Conservation (phyloP, 53 echinoderm and acorn worm species). For the Temnopleurus reevesii region DNA sequence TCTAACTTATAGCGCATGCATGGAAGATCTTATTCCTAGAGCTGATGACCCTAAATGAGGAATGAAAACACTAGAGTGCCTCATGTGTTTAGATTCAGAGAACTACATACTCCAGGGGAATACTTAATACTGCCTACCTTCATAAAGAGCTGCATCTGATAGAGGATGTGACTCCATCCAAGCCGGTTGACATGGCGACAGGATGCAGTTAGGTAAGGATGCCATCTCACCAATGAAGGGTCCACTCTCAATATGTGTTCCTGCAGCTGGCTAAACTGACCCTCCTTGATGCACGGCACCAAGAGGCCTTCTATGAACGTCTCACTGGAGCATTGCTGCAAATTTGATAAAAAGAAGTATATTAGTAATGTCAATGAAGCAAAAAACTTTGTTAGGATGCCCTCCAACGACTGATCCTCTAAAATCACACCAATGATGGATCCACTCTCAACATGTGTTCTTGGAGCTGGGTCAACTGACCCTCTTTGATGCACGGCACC, state of each 20-base stretch:
- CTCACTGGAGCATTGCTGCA: slow-evolving; percentile 84
- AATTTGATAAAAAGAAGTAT: too few species aligned
- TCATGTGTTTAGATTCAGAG: too few species aligned
- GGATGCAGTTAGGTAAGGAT: slow-evolving; percentile 76
- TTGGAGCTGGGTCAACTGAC: slow-evolving; percentile 63
- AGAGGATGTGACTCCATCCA: slow-evolving; percentile 82
- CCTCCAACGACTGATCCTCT: too few species aligned
- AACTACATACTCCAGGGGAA: too few species aligned
- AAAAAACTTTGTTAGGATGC: too few species aligned
- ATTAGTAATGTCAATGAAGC: too few species aligned
- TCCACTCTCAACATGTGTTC: slow-evolving; percentile 76
- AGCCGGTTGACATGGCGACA: slow-evolving; percentile 82
- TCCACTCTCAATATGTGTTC: slow-evolving; percentile 75
- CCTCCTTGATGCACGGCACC: slow-evolving; percentile 83
- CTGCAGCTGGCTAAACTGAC: slow-evolving; percentile 64
- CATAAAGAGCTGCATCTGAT: slow-evolving; percentile 94
- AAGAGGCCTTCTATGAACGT: slow-evolving; percentile 82
- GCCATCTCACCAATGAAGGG: slow-evolving; percentile 74
- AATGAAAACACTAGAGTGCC: too few species aligned
- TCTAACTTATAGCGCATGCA: too few species aligned
- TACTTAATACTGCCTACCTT: too few species aligned
- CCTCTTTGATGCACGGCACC: slow-evolving; percentile 82
- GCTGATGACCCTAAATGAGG: too few species aligned
- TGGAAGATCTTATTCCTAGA: too few species aligned
- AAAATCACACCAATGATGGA: slow-evolving; percentile 69